Percentiles rank a stretch among this genome's conserved stretches.
These are phyloP conservation scores for Hemicentrotus pulcherrimus DNA, from an alignment of 35 echinoderm and acorn worm species.

Conservation along the genomic window DNA sequence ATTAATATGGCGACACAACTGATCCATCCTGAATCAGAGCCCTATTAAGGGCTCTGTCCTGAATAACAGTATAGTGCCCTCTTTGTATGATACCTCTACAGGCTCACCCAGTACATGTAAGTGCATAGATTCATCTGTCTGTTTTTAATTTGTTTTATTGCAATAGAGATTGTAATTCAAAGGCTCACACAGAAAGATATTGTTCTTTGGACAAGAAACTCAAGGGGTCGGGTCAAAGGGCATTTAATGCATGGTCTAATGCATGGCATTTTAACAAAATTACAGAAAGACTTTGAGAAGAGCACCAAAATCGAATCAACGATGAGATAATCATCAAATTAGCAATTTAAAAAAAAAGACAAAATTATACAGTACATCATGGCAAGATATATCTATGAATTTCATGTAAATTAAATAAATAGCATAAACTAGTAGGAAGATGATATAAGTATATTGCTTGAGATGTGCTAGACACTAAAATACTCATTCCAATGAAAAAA, in stretches of 20 bases:
- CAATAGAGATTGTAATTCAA: neutral
- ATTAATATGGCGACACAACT: neutral
- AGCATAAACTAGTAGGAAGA: no score
- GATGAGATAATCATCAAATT: neutral
- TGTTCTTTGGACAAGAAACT: neutral
- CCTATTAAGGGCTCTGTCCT: no score
- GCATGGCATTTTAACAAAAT: neutral
- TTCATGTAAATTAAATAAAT: no score
- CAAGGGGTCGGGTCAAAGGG: neutral
- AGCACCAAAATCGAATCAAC: neutral
- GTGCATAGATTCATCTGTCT: no score
- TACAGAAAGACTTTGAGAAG: neutral
- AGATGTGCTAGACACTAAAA: no score
- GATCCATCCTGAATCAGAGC: no score
- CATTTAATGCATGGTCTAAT: neutral
- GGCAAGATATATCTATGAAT: neutral
- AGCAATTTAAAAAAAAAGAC: neutral
- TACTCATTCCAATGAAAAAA: no score
- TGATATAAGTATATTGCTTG: no score
- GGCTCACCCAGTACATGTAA: neutral
- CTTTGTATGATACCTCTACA: neutral
- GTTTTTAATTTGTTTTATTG: neutral
- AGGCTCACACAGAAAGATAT: neutral
- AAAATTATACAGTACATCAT: neutral
- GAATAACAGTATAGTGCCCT: neutral